Evolutionary conservation across 2,113 vertebrate genomes (phyloP), one percentile per base, ranked within the genome.

Genomic region (Carassius carassius): DNA sequence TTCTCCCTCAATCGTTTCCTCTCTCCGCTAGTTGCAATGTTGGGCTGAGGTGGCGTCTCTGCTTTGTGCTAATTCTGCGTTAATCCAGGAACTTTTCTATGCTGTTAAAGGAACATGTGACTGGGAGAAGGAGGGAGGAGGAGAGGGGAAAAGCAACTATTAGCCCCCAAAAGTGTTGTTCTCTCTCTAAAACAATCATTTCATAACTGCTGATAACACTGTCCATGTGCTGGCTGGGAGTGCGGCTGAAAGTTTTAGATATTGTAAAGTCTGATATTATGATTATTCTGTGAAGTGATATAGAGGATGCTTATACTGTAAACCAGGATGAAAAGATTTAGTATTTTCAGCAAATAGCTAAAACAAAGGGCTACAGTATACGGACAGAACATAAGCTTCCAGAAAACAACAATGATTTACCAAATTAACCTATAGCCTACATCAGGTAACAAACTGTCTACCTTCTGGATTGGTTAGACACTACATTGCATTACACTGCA

Each of bases 21-120:
- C 76, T 75, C 70, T 88, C 87, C 85, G 89, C 90, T 88, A 87
- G 87, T 87, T 85, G 90, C 88, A 88, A 87, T 29, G 89, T 47
- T 90, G 86, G 89, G 90, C 91, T 92, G 91, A 90, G 92, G 92
- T 91, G 92, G 90, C 90, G 92, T 92, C 85, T 89, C 87, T 60
- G 92, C 92, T 94, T 94, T 94, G 93, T 94, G 94, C 89, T 92
- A 94, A 92, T 93, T 93, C 94, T 93, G 89, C 89, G 89, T 90
- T 94, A 94, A 95, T 95, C 94, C 94, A 93, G 93, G 92, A 94
- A 94, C 93, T 93, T 94, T 95, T 94, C 94, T 93, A 94, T 92
- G 91, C 93, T 94, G 92, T 93, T 92, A 94, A 94, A 93, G 76
- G 93, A 90, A 92, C 94, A 95, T 93, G 94, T 95, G 94, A 94